These are phyloP conservation scores for Drosophila subobscura DNA, from an alignment of 1,140 invertebrate species.

Conservation along the genomic window DNA sequence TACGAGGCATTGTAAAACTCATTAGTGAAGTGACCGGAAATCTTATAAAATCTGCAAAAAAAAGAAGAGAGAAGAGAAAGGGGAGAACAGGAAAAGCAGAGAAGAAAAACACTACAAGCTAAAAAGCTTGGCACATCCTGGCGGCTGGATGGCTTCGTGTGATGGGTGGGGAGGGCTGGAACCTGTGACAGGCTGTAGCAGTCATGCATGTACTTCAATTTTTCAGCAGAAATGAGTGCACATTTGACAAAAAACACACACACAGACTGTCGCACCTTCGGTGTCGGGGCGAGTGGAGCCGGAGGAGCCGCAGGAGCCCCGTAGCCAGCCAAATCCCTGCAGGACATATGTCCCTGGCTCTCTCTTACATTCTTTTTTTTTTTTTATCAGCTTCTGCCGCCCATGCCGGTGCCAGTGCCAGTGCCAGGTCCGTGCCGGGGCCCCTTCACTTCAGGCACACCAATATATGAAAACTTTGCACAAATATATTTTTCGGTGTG, in stretches of 20 bases:
- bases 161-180: neutral
- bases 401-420: slow-evolving; percentile 11
- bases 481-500: slow-evolving; percentile 49
- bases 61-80: slow-evolving; percentile 4
- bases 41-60: slow-evolving; percentile 69
- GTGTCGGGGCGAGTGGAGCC: slow-evolving; percentile 30
- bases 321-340: slow-evolving; percentile 37
- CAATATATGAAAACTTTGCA: slow-evolving; percentile 70
- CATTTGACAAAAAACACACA: slow-evolving; percentile 68
- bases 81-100: slow-evolving; percentile 12
- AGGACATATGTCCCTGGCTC: slow-evolving; percentile 59
- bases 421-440: slow-evolving; percentile 1
- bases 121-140: slow-evolving; percentile 51
- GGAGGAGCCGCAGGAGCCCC: slow-evolving; percentile 28
- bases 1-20: slow-evolving; percentile 73
- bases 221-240: slow-evolving; percentile 80
- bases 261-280: slow-evolving; percentile 39
- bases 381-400: no score
- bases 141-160: neutral
- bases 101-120: slow-evolving; percentile 18
- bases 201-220: slow-evolving; percentile 81
- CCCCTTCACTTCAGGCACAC: slow-evolving; percentile 48
- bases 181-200: slow-evolving; percentile 55
- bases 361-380: neutral
- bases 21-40: slow-evolving; percentile 81